These are phyloP conservation scores for Dynastes maya DNA, from an alignment of 2,888 invertebrate species.

Conservation along the genomic window DNA sequence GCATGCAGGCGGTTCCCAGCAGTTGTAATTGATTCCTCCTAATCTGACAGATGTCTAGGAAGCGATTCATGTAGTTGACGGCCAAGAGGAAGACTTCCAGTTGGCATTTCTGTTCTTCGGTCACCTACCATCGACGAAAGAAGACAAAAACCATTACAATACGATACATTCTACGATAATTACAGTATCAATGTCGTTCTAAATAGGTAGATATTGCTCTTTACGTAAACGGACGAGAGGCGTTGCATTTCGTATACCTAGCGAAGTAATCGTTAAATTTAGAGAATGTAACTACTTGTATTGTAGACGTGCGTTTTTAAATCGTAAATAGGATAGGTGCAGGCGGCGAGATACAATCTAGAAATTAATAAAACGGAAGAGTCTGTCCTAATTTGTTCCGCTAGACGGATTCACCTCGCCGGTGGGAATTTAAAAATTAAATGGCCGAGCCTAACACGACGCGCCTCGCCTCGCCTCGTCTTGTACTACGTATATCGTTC, in stretches of 20 bases:
- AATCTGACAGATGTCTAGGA: conserved; percentile 88
- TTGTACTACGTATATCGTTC: not conserved
- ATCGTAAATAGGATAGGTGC: not conserved
- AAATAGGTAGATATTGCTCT: too few species aligned
- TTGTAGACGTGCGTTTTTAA: not conserved
- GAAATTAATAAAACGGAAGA: conserved; percentile 34
- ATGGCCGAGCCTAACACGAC: conserved; percentile 8
- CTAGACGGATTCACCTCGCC: not conserved
- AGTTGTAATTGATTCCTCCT: conserved; percentile 91
- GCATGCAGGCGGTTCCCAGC: conserved; percentile 91
- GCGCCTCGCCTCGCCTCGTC: not conserved
- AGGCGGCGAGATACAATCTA: conserved; percentile 25
- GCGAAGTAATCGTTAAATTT: too few species aligned
- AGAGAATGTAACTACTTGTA: too few species aligned
- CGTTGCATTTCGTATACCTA: too few species aligned
- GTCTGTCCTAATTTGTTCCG: conserved; percentile 32
- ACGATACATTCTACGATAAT: too few species aligned
- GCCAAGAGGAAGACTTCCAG: conserved; percentile 95
- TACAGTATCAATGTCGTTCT: too few species aligned
- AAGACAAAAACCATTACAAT: too few species aligned
- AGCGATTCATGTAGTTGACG: conserved; percentile 94
- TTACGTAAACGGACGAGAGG: too few species aligned
- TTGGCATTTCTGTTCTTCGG: conserved; percentile 93
- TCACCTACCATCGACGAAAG: conserved; percentile 80
- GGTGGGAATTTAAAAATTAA: conserved; percentile 47